phyloP scores from a whole-genome alignment of 2,888 invertebrate genomes.

The Mongoloraphidia duomilia region DNA sequence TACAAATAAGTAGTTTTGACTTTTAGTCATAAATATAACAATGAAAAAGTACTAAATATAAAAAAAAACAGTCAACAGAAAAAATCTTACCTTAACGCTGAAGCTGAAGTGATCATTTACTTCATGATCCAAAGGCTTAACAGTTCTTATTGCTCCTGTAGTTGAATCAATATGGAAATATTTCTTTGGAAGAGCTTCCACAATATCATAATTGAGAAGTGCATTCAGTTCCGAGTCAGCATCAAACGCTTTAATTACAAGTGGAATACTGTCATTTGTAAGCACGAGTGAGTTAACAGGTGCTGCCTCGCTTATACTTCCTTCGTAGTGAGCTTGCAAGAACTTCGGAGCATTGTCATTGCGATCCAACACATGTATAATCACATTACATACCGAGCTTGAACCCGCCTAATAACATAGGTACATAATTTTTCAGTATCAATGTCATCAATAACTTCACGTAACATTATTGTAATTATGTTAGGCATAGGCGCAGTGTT shows the following conservation, averaged over 20 bases:
- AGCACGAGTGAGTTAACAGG: constrained; percentile 58
- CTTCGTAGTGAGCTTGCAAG: constrained; percentile 47
- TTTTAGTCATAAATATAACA: neutral
- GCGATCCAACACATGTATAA: constrained; percentile 74
- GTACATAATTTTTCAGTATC: neutral
- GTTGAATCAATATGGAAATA: constrained; percentile 77
- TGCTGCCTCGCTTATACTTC: constrained; percentile 63
- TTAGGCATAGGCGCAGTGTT: too few relatives aligned
- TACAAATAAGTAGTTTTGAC: neutral
- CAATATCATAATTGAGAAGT: constrained; percentile 69
- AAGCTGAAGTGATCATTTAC: constrained; percentile 52
- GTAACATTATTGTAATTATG: too few relatives aligned
- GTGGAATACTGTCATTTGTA: constrained; percentile 50
- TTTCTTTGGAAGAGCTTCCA: constrained; percentile 61
- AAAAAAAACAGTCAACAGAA: too few relatives aligned
- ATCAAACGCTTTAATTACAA: constrained; percentile 75
- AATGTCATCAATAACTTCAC: too few relatives aligned
- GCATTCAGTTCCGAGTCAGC: constrained; percentile 77
- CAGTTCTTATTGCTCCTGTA: constrained; percentile 74
- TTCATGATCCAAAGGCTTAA: constrained; percentile 69
- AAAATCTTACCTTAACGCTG: constrained; percentile 50
- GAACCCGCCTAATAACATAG: constrained; percentile 40
- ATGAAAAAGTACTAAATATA: too few relatives aligned
- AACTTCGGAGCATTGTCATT: constrained; percentile 77
- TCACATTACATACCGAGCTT: constrained; percentile 51